A percentile compares a stretch with the other conserved stretches of the same genome.
phyloP scores from a whole-genome alignment of 2,113 vertebrate species.

The Anoura caudifer region DNA sequence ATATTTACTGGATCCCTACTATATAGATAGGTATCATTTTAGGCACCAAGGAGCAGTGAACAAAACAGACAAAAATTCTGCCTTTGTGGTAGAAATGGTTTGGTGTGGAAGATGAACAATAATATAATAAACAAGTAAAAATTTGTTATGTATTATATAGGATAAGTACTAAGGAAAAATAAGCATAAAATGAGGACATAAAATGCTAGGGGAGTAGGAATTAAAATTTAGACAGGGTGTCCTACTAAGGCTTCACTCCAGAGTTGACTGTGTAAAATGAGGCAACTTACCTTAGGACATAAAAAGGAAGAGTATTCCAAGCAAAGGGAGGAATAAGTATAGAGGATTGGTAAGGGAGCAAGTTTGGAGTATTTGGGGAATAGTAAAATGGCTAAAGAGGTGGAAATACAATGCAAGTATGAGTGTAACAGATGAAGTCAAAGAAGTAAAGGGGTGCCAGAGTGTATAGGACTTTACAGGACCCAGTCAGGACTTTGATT shows the following conservation, averaged over 20 bases:
- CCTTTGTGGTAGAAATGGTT: not conserved
- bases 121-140: not conserved
- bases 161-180: not conserved
- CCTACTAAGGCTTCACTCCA: not conserved
- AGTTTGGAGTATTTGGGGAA: not conserved
- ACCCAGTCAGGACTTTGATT: not conserved
- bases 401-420: not conserved
- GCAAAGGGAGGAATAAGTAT: not conserved
- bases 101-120: not conserved
- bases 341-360: not conserved
- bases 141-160: not conserved
- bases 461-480: not conserved
- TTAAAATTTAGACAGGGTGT: not conserved
- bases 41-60: not conserved
- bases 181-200: not conserved
- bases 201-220: not conserved
- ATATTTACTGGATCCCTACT: not conserved
- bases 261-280: not conserved
- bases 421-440: not conserved
- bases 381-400: not conserved
- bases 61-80: slow-evolving; percentile 19
- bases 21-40: not conserved
- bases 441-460: not conserved
- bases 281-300: not conserved
- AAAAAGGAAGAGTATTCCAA: not conserved